A percentile compares a stretch with the other conserved stretches of the same genome.
phyloP scores from a whole-genome alignment of 2,888 invertebrate genomes.

The Perithous albicinctus region DNA sequence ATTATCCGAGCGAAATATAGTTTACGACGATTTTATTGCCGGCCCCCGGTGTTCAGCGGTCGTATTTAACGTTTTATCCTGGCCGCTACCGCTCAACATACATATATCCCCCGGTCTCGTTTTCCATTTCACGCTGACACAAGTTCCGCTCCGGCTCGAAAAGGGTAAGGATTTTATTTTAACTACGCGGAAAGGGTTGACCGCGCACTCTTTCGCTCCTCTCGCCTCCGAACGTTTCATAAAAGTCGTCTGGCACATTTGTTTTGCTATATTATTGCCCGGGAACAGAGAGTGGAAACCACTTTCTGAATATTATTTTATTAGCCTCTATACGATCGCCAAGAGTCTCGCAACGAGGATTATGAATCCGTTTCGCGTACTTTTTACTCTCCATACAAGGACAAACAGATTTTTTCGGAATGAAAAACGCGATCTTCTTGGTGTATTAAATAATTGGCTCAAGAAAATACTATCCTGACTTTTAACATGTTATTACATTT shows the following conservation, averaged over 20 bases:
- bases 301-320: constrained; percentile 77
- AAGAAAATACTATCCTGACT: no score
- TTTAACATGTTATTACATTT: no score
- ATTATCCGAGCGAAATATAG: constrained; percentile 78
- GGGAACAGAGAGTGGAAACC: constrained; percentile 67
- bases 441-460: no score
- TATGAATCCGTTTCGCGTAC: constrained; percentile 52
- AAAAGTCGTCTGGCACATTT: constrained; percentile 85
- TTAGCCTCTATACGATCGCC: constrained; percentile 75
- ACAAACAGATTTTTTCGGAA: no score
- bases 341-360: constrained; percentile 63
- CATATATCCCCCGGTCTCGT: constrained; percentile 58
- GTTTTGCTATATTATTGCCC: constrained; percentile 83
- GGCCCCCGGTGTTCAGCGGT: constrained; percentile 83
- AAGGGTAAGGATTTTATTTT: constrained; percentile 82
- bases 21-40: constrained; percentile 84
- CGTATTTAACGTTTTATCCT: constrained; percentile 84
- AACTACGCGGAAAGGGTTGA: constrained; percentile 67
- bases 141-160: constrained; percentile 38
- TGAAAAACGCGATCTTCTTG: no score
- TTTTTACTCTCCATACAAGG: constrained; percentile 15
- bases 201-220: constrained; percentile 53
- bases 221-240: constrained; percentile 79
- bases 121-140: constrained; percentile 59
- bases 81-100: constrained; percentile 64